Evolutionary conservation across 2,113 vertebrate species (phyloP).

Genomic region (Megatriorchis doriae): DNA sequence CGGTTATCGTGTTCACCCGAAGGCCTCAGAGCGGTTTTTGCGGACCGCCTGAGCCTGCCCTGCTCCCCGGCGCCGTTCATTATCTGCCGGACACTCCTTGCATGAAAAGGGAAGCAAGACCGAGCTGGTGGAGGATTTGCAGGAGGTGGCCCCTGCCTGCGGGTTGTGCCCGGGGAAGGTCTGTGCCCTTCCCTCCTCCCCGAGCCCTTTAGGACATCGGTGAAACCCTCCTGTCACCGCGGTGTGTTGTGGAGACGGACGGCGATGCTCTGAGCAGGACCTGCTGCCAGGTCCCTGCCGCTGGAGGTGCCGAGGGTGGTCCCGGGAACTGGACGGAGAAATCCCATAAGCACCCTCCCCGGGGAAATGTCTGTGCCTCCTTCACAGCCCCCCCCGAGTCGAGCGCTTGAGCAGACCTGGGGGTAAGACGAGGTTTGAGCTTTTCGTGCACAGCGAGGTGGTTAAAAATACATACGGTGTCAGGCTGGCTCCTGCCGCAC

Average conservation of each 20-base stretch:
- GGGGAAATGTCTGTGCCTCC: neutral
- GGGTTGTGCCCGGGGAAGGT: neutral
- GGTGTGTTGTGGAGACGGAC: rapidly evolving
- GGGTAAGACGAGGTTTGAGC: neutral
- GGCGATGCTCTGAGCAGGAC: neutral
- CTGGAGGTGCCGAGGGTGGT: neutral
- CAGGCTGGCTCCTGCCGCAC: neutral
- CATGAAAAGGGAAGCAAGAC: neutral
- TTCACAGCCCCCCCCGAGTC: neutral
- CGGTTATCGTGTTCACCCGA: rapidly evolving
- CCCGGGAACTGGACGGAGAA: neutral
- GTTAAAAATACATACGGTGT: neutral
- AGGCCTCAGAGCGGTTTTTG: neutral
- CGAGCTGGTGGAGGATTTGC: neutral
- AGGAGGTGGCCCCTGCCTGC: neutral
- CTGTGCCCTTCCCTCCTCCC: neutral
- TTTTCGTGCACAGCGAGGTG: neutral
- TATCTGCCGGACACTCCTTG: neutral
- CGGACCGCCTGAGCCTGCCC: neutral
- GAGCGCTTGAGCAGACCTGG: neutral
- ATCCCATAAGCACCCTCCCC: rapidly evolving
- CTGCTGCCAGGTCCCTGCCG: rapidly evolving
- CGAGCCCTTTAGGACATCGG: neutral
- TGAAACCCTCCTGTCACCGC: neutral
- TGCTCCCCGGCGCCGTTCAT: too few relatives aligned